Percentiles rank a stretch among this genome's conserved stretches.
phyloP scores from a whole-genome alignment of 2,113 vertebrate species.

The Cyanoderma ruficeps region DNA sequence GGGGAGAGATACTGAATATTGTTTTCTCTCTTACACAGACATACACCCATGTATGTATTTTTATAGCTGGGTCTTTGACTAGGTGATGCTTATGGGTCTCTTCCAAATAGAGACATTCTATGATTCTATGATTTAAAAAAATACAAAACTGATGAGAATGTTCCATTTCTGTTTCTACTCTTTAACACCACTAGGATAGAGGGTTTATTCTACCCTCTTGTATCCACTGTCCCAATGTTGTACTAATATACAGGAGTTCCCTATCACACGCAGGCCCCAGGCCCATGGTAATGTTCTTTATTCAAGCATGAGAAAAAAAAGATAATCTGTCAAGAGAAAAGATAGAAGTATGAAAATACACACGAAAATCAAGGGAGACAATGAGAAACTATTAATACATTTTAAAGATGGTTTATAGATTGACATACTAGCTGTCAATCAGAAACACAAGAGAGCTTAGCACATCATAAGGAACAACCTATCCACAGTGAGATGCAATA shows the following conservation, averaged over 20 bases:
- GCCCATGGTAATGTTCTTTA: neutral
- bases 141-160: neutral
- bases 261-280: neutral
- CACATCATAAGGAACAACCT: neutral
- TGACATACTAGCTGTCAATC: neutral
- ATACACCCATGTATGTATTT: fast-evolving
- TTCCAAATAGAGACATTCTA: neutral
- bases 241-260: neutral
- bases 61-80: neutral
- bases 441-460: neutral
- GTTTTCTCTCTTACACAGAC: neutral
- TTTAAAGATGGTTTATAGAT: neutral
- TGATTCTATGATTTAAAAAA: neutral
- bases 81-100: neutral
- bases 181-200: neutral
- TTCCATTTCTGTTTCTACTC: neutral
- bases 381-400: neutral
- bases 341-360: neutral
- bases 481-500: neutral
- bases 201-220: neutral
- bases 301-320: neutral
- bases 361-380: neutral
- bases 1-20: neutral
- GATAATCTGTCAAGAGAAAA: neutral
- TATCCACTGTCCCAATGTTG: neutral